Conservation (phyloP, 2,888 invertebrate species). For the Drymonia ruficornis region DNA sequence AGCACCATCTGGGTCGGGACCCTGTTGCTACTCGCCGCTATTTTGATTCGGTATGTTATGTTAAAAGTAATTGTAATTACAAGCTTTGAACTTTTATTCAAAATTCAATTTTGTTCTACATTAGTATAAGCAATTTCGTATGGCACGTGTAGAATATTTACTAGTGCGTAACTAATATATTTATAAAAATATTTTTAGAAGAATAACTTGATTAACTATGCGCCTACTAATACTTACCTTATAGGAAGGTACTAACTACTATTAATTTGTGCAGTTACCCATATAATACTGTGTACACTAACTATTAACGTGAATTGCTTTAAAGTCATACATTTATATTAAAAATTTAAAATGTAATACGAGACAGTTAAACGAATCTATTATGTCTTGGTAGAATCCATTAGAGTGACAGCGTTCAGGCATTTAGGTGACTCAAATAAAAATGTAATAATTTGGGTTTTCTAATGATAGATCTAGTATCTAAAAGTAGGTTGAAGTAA, state of each 20-base stretch:
- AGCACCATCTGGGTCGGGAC: slow-evolving; percentile 48
- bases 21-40: slow-evolving; percentile 32
- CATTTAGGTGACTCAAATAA: slow-evolving; percentile 57
- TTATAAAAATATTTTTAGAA: background rate
- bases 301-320: too few species aligned
- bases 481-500: slow-evolving; percentile 14
- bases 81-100: background rate
- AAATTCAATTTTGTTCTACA: background rate
- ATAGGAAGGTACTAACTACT: too few species aligned
- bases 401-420: slow-evolving; percentile 52
- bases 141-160: slow-evolving; percentile 1
- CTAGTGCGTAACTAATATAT: background rate
- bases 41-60: slow-evolving; percentile 29
- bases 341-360: too few species aligned
- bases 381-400: slow-evolving; percentile 34
- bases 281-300: too few species aligned
- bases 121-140: background rate
- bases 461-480: slow-evolving; percentile 14
- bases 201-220: too few species aligned
- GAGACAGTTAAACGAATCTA: slow-evolving; percentile 11
- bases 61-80: slow-evolving; percentile 10
- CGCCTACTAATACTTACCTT: too few species aligned
- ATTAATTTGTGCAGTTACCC: too few species aligned
- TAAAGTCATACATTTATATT: too few species aligned
- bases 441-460: slow-evolving; percentile 24